These are phyloP conservation scores for Norana najaformis DNA, from an alignment of 2,888 invertebrate species.

Conservation along the genomic window DNA sequence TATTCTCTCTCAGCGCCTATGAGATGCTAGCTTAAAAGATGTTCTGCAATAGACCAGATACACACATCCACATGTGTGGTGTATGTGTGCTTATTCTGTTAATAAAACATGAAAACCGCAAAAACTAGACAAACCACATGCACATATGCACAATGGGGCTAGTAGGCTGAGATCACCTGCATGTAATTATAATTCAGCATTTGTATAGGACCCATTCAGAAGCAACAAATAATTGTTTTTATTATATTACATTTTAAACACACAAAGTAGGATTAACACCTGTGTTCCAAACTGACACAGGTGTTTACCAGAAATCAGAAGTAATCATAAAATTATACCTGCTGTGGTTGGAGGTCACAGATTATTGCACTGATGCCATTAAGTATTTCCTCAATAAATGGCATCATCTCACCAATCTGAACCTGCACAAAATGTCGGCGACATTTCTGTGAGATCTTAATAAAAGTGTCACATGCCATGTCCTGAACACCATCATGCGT, in stretches of 20 bases:
- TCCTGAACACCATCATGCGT: conserved; percentile 99
- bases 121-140: too few species aligned
- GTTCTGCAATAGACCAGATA: too few species aligned
- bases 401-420: conserved; percentile 92
- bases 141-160: too few species aligned
- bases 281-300: not conserved
- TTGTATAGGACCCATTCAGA: not conserved
- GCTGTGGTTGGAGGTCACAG: conserved; percentile 96
- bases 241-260: not conserved
- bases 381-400: conserved; percentile 98
- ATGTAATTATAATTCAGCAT: too few species aligned
- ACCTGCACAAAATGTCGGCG: conserved; percentile 92
- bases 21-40: too few species aligned
- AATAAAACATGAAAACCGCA: too few species aligned
- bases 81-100: too few species aligned
- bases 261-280: not conserved
- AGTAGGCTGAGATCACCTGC: too few species aligned
- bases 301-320: not conserved
- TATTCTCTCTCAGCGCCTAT: too few species aligned
- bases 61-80: too few species aligned
- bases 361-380: conserved; percentile 94
- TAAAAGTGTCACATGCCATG: conserved; percentile 99
- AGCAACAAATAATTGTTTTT: not conserved
- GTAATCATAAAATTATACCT: conserved; percentile 68
- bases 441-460: conserved; percentile 98